phyloP scores from a whole-genome alignment of 2,888 invertebrate species.

The Phytoseiulus persimilis region DNA sequence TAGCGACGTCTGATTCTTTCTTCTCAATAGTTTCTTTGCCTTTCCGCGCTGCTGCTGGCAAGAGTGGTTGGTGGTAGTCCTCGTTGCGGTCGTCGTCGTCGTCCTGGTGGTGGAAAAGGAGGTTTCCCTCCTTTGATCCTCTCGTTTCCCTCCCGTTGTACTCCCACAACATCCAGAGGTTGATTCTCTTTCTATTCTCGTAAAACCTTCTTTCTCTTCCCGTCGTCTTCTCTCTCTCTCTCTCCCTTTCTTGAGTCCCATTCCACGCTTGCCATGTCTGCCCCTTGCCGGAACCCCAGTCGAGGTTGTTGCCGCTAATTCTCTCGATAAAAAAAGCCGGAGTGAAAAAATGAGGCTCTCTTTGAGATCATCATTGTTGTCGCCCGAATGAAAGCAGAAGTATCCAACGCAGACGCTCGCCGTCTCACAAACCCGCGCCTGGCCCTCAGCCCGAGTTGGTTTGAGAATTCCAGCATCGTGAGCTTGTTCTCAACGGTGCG shows the following conservation, averaged over 20 bases:
- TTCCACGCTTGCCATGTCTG: neutral
- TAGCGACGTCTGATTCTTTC: neutral
- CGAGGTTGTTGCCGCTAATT: neutral
- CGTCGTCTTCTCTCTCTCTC: neutral
- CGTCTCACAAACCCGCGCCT: neutral
- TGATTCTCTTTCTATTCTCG: neutral
- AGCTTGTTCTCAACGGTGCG: no score
- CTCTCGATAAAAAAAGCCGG: neutral
- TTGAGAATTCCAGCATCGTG: no score
- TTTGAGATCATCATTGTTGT: neutral
- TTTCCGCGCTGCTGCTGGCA: neutral
- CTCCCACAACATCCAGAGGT: neutral
- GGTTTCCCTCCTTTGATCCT: constrained; percentile 5
- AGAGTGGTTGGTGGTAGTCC: neutral
- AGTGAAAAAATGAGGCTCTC: neutral
- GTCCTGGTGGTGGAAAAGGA: neutral
- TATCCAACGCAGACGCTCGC: neutral
- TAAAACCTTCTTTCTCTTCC: neutral
- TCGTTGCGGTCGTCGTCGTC: neutral
- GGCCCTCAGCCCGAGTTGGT: neutral
- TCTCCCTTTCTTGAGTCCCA: neutral
- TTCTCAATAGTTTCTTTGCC: constrained; percentile 5
- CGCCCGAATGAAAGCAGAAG: neutral
- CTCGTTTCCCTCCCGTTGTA: neutral
- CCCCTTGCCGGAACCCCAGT: neutral